Percentiles rank a stretch among this genome's conserved stretches.
These are phyloP conservation scores for Proisotoma minuta DNA, from an alignment of 2,888 invertebrate species.

Conservation along the genomic window DNA sequence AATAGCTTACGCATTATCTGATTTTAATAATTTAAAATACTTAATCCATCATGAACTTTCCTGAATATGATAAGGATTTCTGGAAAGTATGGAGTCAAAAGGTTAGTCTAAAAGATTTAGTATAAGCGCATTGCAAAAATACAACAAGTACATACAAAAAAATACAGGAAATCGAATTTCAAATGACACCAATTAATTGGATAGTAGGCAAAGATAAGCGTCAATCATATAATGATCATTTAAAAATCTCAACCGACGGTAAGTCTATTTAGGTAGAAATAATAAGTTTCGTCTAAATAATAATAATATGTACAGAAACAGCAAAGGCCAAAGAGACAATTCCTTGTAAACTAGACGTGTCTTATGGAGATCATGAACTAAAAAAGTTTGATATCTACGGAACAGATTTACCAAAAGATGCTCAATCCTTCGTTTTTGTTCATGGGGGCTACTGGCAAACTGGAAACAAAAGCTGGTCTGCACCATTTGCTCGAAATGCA, in stretches of 20 bases:
- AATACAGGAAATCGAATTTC: not conserved
- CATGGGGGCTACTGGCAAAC: not conserved
- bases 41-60: no score
- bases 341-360: constrained; percentile 50
- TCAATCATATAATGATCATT: not conserved
- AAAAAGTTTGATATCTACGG: constrained; percentile 56
- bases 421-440: constrained; percentile 7
- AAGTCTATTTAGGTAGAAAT: not conserved
- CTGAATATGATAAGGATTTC: constrained; percentile 1
- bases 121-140: not conserved
- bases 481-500: constrained; percentile 5
- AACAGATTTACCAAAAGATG: constrained; percentile 11
- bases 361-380: constrained; percentile 61
- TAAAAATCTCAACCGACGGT: not conserved
- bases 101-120: not conserved
- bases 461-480: constrained; percentile 14
- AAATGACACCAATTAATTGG: not conserved
- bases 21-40: no score
- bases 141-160: not conserved
- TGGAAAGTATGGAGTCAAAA: constrained; percentile 6
- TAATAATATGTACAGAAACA: constrained; percentile 12
- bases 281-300: not conserved
- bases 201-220: not conserved
- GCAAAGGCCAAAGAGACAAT: constrained; percentile 3
- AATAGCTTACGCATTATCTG: no score